Evolutionary conservation across 2,888 invertebrate genomes (phyloP).

Genomic region (Parnassius orleans): DNA sequence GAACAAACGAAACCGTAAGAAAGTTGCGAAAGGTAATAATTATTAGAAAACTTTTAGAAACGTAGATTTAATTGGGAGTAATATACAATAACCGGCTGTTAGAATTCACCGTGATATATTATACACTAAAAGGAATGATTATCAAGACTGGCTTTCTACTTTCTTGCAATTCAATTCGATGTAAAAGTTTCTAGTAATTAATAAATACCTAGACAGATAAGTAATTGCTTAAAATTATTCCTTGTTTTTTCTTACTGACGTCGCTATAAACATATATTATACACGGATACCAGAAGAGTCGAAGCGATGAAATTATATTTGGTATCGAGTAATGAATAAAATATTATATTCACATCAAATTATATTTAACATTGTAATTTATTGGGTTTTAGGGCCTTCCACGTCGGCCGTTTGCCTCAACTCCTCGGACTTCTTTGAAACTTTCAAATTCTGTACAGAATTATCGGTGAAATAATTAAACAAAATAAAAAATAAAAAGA

Average conservation of each 20-base stretch:
- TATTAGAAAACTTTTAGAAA: too few relatives aligned
- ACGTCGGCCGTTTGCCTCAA: not conserved
- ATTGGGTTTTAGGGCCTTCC: not conserved
- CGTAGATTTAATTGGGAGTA: too few relatives aligned
- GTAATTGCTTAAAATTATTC: constrained; percentile 43
- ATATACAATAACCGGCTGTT: not conserved
- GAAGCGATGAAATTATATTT: constrained; percentile 26
- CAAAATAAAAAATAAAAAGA: constrained; percentile 7
- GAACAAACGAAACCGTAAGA: too few relatives aligned
- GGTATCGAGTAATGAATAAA: constrained; percentile 24
- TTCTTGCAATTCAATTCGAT: constrained; percentile 19
- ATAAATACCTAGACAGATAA: constrained; percentile 30
- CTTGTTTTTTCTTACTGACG: constrained; percentile 36
- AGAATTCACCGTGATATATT: not conserved
- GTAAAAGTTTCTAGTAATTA: constrained; percentile 22
- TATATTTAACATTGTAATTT: too few relatives aligned
- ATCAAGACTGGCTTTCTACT: constrained; percentile 6
- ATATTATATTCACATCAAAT: too few relatives aligned
- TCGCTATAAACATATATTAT: constrained; percentile 21
- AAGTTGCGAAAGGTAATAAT: too few relatives aligned
- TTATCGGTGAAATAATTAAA: constrained; percentile 9
- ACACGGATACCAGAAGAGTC: constrained; percentile 24
- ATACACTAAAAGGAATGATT: constrained; percentile 27
- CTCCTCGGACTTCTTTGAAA: not conserved
- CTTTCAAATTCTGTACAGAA: constrained; percentile 7